Evolutionary conservation across 2,113 vertebrate species (phyloP).

Genomic region (Tretioscincus oriximinensis): DNA sequence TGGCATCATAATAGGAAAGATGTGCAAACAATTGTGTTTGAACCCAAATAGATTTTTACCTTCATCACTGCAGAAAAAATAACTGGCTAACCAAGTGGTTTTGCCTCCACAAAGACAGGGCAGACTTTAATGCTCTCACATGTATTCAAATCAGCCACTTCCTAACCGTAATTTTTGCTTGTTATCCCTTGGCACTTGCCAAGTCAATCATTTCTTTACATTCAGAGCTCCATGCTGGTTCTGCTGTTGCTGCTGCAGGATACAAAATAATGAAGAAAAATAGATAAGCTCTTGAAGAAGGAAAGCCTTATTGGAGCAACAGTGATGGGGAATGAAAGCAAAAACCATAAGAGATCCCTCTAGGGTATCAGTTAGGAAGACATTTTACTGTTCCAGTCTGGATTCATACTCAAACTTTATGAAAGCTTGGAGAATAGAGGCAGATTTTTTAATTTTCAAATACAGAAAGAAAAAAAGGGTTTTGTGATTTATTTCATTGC

Average conservation of each 20-base stretch:
- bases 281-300: neutral
- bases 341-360: neutral
- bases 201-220: conserved; percentile 1
- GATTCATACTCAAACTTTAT: neutral
- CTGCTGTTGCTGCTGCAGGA: conserved; percentile 7
- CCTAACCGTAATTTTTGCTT: neutral
- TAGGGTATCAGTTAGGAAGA: neutral
- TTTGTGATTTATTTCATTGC: neutral
- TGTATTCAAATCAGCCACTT: neutral
- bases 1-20: neutral
- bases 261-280: conserved; percentile 9
- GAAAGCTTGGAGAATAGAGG: neutral
- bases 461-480: neutral
- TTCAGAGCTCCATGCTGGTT: neutral
- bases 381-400: neutral
- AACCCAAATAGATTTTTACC: neutral
- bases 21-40: neutral
- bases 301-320: neutral
- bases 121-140: neutral
- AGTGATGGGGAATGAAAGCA: neutral
- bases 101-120: neutral
- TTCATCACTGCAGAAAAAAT: neutral
- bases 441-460: neutral
- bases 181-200: conserved; percentile 4
- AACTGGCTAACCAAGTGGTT: conserved; percentile 13